A percentile compares a stretch with the other conserved stretches of the same genome.
Evolutionary conservation across 2,888 invertebrate genomes (phyloP).

Genomic region (Trachelus iudaicus): DNA sequence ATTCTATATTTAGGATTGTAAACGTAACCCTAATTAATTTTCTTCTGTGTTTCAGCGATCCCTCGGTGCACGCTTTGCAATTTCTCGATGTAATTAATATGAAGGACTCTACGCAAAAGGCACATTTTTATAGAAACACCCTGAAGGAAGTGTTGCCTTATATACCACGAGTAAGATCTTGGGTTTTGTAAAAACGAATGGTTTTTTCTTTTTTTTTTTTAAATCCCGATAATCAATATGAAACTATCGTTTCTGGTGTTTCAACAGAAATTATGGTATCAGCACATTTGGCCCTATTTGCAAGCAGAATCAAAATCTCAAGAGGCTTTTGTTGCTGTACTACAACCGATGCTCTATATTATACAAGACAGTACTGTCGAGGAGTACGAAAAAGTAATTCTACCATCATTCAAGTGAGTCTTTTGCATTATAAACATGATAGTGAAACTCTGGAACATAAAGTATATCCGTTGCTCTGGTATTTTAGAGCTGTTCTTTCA

Average conservation of each 20-base stretch:
- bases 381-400: conserved; percentile 83
- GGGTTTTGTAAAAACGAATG: not conserved
- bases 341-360: conserved; percentile 85
- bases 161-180: conserved; percentile 83
- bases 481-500: conserved; percentile 75
- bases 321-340: conserved; percentile 87
- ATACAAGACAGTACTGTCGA: conserved; percentile 82
- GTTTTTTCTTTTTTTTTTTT: not conserved
- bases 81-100: conserved; percentile 92
- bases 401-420: conserved; percentile 85
- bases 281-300: conserved; percentile 91
- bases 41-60: conserved; percentile 73
- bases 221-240: not conserved
- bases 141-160: conserved; percentile 87
- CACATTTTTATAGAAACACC: conserved; percentile 88
- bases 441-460: not conserved
- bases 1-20: not conserved
- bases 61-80: conserved; percentile 91
- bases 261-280: conserved; percentile 92
- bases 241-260: not conserved
- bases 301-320: conserved; percentile 86
- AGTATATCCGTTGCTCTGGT: not conserved
- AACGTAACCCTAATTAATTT: not conserved
- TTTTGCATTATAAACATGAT: not conserved
- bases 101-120: conserved; percentile 90